Evolutionary conservation across 2,888 invertebrate species (phyloP).

Genomic region (Biston stratarius): DNA sequence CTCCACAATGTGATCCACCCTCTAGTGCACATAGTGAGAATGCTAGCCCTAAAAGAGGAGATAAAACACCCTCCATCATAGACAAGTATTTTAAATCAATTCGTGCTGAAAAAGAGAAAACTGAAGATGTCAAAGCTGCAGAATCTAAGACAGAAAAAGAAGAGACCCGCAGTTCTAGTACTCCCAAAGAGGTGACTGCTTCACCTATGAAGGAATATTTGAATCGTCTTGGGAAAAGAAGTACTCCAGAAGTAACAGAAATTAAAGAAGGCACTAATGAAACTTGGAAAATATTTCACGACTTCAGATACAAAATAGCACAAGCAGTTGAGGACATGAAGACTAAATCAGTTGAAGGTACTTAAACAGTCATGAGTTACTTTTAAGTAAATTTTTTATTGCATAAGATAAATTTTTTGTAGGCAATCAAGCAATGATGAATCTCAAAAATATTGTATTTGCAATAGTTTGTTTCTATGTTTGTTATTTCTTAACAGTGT

Average conservation of each 20-base stretch:
- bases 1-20: constrained; percentile 78
- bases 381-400: too few species aligned
- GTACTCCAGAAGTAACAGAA: constrained; percentile 86
- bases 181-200: constrained; percentile 72
- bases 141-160: constrained; percentile 67
- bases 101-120: constrained; percentile 72
- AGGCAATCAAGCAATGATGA: too few species aligned
- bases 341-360: constrained; percentile 88
- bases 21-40: constrained; percentile 68
- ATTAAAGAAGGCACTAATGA: constrained; percentile 82
- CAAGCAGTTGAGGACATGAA: constrained; percentile 93
- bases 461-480: too few species aligned
- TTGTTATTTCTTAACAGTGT: too few species aligned
- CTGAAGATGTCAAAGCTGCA: constrained; percentile 63
- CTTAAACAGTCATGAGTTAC: constrained; percentile 30
- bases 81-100: constrained; percentile 84
- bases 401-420: too few species aligned
- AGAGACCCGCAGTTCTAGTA: constrained; percentile 47
- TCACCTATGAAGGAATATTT: constrained; percentile 87
- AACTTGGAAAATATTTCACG: constrained; percentile 91
- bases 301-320: constrained; percentile 91
- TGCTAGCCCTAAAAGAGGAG: constrained; percentile 77
- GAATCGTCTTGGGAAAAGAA: constrained; percentile 87
- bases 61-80: constrained; percentile 77
- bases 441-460: too few species aligned